phyloP scores from a whole-genome alignment of 2,888 invertebrate genomes.

The Lithophane semibrunnea region DNA sequence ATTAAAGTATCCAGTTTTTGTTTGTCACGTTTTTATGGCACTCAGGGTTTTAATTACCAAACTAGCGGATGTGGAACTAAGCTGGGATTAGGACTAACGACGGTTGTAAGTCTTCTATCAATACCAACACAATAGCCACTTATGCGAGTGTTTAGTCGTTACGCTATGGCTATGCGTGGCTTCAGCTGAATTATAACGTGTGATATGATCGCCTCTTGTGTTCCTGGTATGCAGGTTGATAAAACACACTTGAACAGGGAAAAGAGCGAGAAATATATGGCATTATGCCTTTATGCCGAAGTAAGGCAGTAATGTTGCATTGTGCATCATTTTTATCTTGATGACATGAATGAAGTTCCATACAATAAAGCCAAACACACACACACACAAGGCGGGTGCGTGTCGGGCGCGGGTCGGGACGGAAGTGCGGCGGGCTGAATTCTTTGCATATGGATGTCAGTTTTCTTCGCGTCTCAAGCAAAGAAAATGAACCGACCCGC shows the following conservation, averaged over 20 bases:
- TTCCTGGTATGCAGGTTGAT: slow-evolving; percentile 43
- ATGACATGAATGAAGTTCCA: background rate
- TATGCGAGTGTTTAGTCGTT: slow-evolving; percentile 44
- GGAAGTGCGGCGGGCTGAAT: no score
- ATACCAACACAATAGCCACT: slow-evolving; percentile 52
- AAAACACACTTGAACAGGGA: slow-evolving; percentile 10
- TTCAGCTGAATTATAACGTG: slow-evolving; percentile 44
- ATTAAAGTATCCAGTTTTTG: background rate
- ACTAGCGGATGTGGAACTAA: slow-evolving; percentile 21
- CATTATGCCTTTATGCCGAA: slow-evolving; percentile 3
- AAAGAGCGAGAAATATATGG: slow-evolving; percentile 16
- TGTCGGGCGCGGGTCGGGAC: no score
- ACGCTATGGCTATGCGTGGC: slow-evolving; percentile 32
- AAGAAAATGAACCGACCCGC: no score
- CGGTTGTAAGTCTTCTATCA: slow-evolving; percentile 36
- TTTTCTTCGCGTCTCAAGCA: no score
- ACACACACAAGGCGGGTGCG: no score
- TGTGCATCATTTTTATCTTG: background rate
- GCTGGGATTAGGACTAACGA: slow-evolving; percentile 15
- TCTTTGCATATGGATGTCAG: no score
- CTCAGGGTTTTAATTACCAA: slow-evolving; percentile 16
- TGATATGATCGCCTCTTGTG: slow-evolving; percentile 44
- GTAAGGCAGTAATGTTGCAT: background rate
- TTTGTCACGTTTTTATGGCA: background rate
- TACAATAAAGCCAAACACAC: background rate